Conservation (phyloP, 2,113 vertebrate genomes). For the Sebastes fasciatus region DNA sequence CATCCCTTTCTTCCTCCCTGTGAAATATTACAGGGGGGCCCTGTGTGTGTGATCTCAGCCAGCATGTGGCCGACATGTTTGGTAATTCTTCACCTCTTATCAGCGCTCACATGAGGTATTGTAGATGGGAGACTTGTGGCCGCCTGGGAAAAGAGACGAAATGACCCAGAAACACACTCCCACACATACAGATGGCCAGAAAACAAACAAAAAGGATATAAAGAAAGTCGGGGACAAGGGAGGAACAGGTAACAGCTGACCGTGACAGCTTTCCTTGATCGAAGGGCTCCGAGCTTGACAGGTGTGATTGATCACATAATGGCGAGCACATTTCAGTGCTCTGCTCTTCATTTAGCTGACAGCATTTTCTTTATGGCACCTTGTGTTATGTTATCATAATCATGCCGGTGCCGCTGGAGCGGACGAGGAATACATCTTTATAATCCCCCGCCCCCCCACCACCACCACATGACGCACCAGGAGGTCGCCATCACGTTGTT, state of each 20-base stretch:
- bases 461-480: background rate
- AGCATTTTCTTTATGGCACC: slow-evolving; percentile 77
- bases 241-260: slow-evolving; percentile 51
- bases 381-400: slow-evolving; percentile 81
- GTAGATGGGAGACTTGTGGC: slow-evolving; percentile 57
- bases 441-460: slow-evolving; percentile 18
- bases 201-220: background rate
- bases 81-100: slow-evolving; percentile 77
- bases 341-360: slow-evolving; percentile 78
- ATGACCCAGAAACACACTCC: slow-evolving; percentile 48
- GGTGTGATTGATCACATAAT: slow-evolving; percentile 75
- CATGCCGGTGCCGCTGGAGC: slow-evolving; percentile 48
- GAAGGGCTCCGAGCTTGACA: slow-evolving; percentile 56
- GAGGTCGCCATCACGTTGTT: slow-evolving; percentile 17
- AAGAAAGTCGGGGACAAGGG: slow-evolving; percentile 3
- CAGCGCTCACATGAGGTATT: slow-evolving; percentile 72
- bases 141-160: slow-evolving; percentile 50
- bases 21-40: slow-evolving; percentile 73
- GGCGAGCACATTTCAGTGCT: slow-evolving; percentile 60
- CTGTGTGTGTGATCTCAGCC: slow-evolving; percentile 70
- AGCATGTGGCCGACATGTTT: slow-evolving; percentile 69
- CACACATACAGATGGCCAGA: slow-evolving; percentile 10
- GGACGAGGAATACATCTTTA: slow-evolving; percentile 72
- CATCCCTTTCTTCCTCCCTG: slow-evolving; percentile 69
- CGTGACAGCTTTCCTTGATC: slow-evolving; percentile 66